Base-by-base conservation (phyloP, 2,797 vertebrate species). In the Phataginus tetradactyla region DNA sequence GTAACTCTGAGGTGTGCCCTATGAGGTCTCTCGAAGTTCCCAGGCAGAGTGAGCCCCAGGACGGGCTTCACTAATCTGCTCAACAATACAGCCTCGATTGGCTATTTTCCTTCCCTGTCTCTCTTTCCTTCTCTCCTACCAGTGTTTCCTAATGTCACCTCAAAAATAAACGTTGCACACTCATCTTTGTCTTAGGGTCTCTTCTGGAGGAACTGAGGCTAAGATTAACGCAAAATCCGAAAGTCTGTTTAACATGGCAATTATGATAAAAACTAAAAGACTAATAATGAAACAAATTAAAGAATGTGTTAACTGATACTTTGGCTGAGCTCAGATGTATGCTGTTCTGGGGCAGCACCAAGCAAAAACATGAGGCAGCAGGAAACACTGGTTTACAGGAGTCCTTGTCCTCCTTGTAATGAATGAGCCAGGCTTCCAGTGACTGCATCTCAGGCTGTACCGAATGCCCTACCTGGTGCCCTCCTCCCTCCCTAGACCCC, bases 41-140 rank as follows among this genome's bases (percentile, higher is more conserved):
- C 12, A 15, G 55, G 45, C 45, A 45, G 45, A 45, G 45, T 11
- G 45, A 45, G 45, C 45, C 45, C 45, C 45, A 45, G 45, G 45
- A 10, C 45, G 2, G 45, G 9, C 45, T 75, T 12, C 49, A n/a
- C 5, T n/a, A 34, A 57, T 39, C n/a, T 63, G 18, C 2, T 13
- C 0, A 0, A 15, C 59, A 18, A 75, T 29, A 20, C 0, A 3
- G 21, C 25, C 37, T 69, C 61, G 21, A 1, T 13, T n/a, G 14
- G 39, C 42, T 87, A 0, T 39, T 42, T 84, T 74, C 32, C 12
- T 53, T 53, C 57, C 32, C 63, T 25, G 25, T 8, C 29, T 49
- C 34, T 86, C 4, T 14, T 34, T 9, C 21, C 34, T 1, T 7
- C 3, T 39, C 8, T 68, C 49, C 57, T 17, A 29, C n/a, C 14